Base-by-base conservation (phyloP, 2,113 vertebrate species). In the Oceanodroma tethys region DNA sequence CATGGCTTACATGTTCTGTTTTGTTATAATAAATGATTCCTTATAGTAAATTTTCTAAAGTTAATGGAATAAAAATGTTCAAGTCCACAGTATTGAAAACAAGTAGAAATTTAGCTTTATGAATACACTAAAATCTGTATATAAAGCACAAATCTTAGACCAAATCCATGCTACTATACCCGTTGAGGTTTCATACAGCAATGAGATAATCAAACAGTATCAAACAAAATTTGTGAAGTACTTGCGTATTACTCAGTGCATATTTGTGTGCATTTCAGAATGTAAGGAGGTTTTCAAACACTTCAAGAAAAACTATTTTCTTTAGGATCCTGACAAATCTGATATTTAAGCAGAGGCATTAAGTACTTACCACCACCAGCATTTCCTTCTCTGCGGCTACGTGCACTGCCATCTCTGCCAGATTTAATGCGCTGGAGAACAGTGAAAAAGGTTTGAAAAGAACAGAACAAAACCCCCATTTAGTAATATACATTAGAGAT, bases 401-500 rank as follows among this genome's bases (percentile, higher is more conserved):
- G 98, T 40, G 98, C 98, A 1, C 98, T 99, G 97, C 98, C 96
- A 52, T 99, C 99, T 89, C 99, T 98, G 59, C 99, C 99, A 3
- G 99, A 99, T 88, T 98, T 99, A 75, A 99, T 96, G 90, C 99
- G 99, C 99, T 99, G 94, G 22, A 94, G 36, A 34, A 90, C 14
- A 95, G 78, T 56, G 72, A 76, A 42, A 96, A 74, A 91, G 5
- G 27, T 84, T 97, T 63, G 59, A 71, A 91, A 95, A 71, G 68
- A 73, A 63, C 30, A 86, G 40, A 88, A 91, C 73, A 92, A 47
- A 92, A 15, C 3, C 4, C 5, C 16, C 43, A 81, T 45, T 96
- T 90, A 95, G 42, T n/a, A 52, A 87, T 27, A 72, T 19, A 56
- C 6, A 19, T 48, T 43, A 66, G 27, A 92, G 30, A 82, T 55